Evolutionary conservation across 1,140 invertebrate species (phyloP), one percentile per base, ranked within the genome.

Genomic region (Brachionus paranguensis): DNA sequence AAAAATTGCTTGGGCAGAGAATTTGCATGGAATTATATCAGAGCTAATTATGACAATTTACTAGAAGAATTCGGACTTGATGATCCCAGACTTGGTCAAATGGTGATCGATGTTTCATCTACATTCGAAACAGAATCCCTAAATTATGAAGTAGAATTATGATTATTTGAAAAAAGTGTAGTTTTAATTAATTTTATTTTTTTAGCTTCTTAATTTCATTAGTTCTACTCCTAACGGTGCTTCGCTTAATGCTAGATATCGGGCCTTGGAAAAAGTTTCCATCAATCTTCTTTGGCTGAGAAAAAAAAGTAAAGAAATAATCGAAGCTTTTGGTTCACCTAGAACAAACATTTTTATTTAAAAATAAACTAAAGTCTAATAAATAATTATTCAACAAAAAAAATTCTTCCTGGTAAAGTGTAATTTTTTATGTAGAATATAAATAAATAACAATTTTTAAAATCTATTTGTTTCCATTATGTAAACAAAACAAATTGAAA

Each of bases 11-110:
- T 81, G n/a, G 78, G 78, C 20, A 64, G 78, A 64, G 78, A 81
- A 20, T 64, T 27, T 14, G 78, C 37, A 12, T 81, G 78, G 78
- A 68, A 81, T 27, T 81, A 5, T 41, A 11, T 81, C 2, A 37
- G 78, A 14, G 64, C 37, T 1, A 81, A 81, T 45, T 81, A 20
- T 81, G 53, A 60, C 41, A 17, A 29, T 20, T 33, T 81, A 3
- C 4, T 60, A 12, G 20, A 81, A 3, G 78, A 81, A 41, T 81
- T 29, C 45, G 78, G 78, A 24, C n/a, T 64, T 27, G 78, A 81
- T 45, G 78, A 81, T 81, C 37, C 53, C 8, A 64, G 78, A 64
- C 27, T 81, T 27, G 78, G 78, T 43, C 78, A 81, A 47, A 64
- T 81, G 53, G 41, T 81, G 14, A 81, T 81, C 41, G 64, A 81